Conservation (phyloP, 2,797 vertebrate genomes). For the Brachymystax lenok region DNA sequence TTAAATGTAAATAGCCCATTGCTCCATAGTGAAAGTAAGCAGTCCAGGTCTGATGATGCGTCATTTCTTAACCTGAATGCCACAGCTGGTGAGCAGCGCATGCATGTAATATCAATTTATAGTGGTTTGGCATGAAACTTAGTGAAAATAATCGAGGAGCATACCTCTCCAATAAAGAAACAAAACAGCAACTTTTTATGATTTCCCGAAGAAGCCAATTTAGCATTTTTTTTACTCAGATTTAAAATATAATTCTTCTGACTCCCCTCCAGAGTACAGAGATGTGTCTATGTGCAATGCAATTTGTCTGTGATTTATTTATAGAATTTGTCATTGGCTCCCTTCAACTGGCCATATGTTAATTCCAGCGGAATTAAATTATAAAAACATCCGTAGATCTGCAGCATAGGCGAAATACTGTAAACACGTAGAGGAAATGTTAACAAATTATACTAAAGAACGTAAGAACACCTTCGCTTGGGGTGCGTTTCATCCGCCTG, state of each 20-base stretch:
- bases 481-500: background rate
- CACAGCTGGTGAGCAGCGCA: background rate
- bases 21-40: background rate
- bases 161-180: slow-evolving; percentile 7
- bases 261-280: background rate
- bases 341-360: background rate
- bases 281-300: background rate
- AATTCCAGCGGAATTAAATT: background rate
- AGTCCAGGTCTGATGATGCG: slow-evolving; percentile 8
- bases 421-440: slow-evolving; percentile 13
- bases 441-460: slow-evolving; percentile 33
- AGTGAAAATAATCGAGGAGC: slow-evolving; percentile 7
- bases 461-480: slow-evolving; percentile 32
- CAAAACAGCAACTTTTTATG: too few species aligned
- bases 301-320: background rate
- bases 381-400: background rate
- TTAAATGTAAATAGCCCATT: background rate
- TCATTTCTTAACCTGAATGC: slow-evolving; percentile 8
- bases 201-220: background rate
- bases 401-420: background rate
- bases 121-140: slow-evolving; percentile 8
- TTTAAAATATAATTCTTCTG: background rate
- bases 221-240: background rate
- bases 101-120: slow-evolving; percentile 15
- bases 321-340: background rate